Conservation (phyloP, 1,140 invertebrate species). For the Venturia canescens region DNA sequence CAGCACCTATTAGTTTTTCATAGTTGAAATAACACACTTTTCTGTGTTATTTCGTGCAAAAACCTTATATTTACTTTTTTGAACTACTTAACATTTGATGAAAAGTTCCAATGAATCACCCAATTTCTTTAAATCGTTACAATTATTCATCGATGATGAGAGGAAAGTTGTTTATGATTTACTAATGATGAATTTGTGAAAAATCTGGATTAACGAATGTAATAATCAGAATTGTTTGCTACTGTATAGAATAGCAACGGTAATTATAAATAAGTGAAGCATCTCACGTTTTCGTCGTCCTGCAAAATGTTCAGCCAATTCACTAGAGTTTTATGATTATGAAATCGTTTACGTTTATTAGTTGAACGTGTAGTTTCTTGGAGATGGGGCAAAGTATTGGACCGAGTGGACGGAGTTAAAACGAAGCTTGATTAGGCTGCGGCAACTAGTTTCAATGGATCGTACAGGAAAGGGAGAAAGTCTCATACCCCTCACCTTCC, state of each 20-base stretch:
- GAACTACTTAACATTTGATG: no score
- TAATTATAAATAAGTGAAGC: neutral
- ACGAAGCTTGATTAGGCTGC: slow-evolving; percentile 72
- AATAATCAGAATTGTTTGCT: neutral
- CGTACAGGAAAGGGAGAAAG: slow-evolving; percentile 37
- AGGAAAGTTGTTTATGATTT: neutral
- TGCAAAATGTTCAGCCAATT: slow-evolving; percentile 12
- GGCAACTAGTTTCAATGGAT: slow-evolving; percentile 63
- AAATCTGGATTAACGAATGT: neutral
- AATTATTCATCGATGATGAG: neutral
- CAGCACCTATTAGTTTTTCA: neutral
- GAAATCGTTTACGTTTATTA: slow-evolving; percentile 72
- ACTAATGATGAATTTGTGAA: no score
- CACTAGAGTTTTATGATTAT: slow-evolving; percentile 42
- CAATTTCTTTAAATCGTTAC: neutral
- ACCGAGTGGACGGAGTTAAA: slow-evolving; percentile 63
- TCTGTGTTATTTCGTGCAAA: no score
- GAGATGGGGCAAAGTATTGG: slow-evolving; percentile 22
- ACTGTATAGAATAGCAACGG: neutral
- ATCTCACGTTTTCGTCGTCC: neutral
- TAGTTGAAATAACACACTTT: no score
- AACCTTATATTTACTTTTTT: no score
- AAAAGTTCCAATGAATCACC: no score
- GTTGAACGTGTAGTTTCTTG: slow-evolving; percentile 72
- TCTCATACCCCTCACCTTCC: slow-evolving; percentile 41